These are phyloP conservation scores for Orthosia cruda DNA, from an alignment of 2,888 invertebrate species.

Conservation along the genomic window DNA sequence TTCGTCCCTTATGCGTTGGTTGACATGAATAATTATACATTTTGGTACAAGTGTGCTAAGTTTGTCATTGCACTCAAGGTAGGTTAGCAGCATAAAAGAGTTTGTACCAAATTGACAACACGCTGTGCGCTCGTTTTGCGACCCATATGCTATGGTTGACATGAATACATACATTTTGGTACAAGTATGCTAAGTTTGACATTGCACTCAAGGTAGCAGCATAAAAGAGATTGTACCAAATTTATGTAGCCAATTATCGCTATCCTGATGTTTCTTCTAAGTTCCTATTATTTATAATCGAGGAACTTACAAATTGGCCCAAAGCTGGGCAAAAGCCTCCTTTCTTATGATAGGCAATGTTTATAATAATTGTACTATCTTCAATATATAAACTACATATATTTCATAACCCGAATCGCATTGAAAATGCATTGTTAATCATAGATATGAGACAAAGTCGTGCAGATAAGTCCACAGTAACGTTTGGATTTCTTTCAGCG, in stretches of 20 bases:
- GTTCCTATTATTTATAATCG: background rate
- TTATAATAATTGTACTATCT: background rate
- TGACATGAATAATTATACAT: constrained; percentile 6
- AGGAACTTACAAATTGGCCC: background rate
- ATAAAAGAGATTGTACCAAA: no score
- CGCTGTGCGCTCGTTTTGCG: no score
- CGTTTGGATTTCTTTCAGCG: constrained; percentile 68
- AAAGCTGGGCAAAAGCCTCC: background rate
- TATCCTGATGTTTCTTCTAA: background rate
- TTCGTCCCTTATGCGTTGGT: background rate
- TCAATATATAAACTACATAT: background rate
- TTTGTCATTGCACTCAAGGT: background rate
- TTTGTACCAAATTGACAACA: no score
- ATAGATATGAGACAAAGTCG: constrained; percentile 34
- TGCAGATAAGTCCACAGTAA: constrained; percentile 51
- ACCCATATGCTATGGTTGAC: no score
- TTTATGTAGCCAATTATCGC: background rate
- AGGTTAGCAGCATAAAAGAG: background rate
- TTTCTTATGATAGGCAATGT: no score
- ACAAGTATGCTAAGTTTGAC: background rate
- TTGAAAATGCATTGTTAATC: no score
- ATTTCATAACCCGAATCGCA: background rate
- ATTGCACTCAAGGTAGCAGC: background rate
- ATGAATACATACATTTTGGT: no score
- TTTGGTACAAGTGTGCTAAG: background rate